Percentiles rank a stretch among this genome's conserved stretches.
phyloP scores from a whole-genome alignment of 2,797 vertebrate species.

The Rousettus madagascariensis region DNA sequence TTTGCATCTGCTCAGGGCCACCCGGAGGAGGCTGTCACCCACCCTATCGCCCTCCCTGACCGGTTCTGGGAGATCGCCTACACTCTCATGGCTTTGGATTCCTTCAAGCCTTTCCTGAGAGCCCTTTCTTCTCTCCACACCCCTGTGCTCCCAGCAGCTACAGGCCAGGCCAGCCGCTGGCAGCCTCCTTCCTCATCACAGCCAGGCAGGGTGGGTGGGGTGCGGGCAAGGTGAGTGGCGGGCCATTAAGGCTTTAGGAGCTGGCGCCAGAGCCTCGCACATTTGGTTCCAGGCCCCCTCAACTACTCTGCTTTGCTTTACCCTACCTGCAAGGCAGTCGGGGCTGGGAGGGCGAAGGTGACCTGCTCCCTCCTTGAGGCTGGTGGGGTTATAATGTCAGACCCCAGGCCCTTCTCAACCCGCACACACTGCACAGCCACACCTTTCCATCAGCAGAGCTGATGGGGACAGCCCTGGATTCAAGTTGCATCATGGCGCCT shows the following conservation, averaged over 20 bases:
- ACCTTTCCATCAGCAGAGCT: neutral
- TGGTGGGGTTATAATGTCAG: neutral
- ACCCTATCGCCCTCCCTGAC: constrained; percentile 77
- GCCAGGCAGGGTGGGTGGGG: no score
- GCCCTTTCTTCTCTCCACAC: no score
- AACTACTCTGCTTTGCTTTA: neutral
- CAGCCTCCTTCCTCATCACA: neutral
- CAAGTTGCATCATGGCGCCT: no score
- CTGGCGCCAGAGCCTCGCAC: neutral
- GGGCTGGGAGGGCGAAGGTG: no score
- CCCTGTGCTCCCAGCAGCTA: neutral
- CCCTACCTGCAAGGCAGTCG: neutral
- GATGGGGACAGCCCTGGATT: neutral
- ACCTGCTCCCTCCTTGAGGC: neutral
- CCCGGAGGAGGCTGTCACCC: constrained; percentile 87
- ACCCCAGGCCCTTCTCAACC: neutral
- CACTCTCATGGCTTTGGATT: neutral
- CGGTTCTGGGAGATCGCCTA: neutral
- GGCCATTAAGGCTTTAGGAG: accelerated
- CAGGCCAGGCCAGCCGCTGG: neutral
- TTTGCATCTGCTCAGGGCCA: constrained; percentile 82
- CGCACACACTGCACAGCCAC: accelerated
- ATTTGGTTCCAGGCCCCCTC: neutral
- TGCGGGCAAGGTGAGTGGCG: no score
- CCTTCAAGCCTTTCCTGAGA: neutral